Conservation (phyloP, 2,113 vertebrate species). For the Eolophus roseicapilla region DNA sequence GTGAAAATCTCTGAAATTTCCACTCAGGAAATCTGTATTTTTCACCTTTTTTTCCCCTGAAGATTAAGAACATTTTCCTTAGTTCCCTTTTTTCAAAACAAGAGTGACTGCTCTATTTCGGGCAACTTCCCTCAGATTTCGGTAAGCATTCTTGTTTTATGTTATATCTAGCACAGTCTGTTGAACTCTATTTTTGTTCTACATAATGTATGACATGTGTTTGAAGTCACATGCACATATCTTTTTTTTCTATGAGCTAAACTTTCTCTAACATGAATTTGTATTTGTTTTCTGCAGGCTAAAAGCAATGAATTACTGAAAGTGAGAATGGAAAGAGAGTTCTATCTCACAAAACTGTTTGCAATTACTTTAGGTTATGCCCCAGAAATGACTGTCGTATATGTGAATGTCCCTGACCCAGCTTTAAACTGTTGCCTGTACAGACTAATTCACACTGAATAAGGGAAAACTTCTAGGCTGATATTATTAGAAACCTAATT, state of each 20-base stretch:
- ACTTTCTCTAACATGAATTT: neutral
- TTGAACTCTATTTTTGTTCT: neutral
- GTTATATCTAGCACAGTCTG: neutral
- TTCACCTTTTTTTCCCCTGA: neutral
- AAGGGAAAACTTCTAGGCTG: neutral
- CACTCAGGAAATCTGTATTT: neutral
- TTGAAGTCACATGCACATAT: neutral
- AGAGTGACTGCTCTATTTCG: neutral
- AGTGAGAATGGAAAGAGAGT: neutral
- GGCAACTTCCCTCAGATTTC: neutral
- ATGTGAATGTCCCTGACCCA: neutral
- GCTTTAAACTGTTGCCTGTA: neutral
- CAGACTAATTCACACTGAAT: neutral
- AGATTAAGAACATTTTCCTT: neutral
- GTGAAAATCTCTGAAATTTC: neutral
- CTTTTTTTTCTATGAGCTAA: neutral
- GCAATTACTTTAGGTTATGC: neutral
- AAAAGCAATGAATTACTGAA: neutral
- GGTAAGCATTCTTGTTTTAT: neutral
- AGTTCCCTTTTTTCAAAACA: neutral
- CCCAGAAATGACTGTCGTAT: neutral
- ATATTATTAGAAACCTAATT: conserved; percentile 31
- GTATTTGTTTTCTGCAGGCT: neutral
- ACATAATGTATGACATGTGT: neutral
- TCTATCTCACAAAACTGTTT: neutral